Evolutionary conservation across 2,797 vertebrate species (phyloP), one percentile per base, ranked within the genome.

Genomic region (Etheostoma nigrum): DNA sequence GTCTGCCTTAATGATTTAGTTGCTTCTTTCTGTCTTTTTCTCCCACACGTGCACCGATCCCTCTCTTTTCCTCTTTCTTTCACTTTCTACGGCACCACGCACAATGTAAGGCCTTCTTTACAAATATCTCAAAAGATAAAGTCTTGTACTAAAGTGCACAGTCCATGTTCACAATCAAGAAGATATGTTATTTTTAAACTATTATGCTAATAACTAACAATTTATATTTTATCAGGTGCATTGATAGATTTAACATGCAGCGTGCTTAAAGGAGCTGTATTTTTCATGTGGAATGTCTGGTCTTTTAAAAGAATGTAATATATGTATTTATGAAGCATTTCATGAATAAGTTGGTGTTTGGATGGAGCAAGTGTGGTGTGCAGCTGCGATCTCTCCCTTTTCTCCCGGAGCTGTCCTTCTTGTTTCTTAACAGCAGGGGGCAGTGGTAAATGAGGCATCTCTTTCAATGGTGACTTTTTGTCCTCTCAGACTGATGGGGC

Each of bases 361-460:
- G 76, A 76, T 76, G 71, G 67, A 61, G 80, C 0, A 30, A 72
- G 55, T 1, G 71, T 74, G 55, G 69, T 67, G 51, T 44, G 23
- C 3, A 0, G 69, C 63, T 89, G 64, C 60, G 60, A 68, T 74
- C 72, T 66, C 60, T 48, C 54, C 52, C 15, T 21, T 13, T 21
- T 44, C 33, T 30, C 7, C 27, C 11, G 5, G 9, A 15, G 42
- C 30, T 40, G 89, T 66, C 79, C 53, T 83, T 87, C 59, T 70
- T 1, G 2, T n/a, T 73, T 58, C 0, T 1, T 0, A 62, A 30
- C 95, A 93, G 88, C 87, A 94, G 95, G 94, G 95, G 95, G 94
- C 95, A 95, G 91, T 95, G 86, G 94, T 94, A 88, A 88, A 91
- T 61, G 93, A 86, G 84, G 53, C 92, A 93, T 94, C 78, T 73